Percentiles rank a stretch among this genome's conserved stretches.
phyloP scores from a whole-genome alignment of 2,797 vertebrate species.

The Molothrus aeneus region DNA sequence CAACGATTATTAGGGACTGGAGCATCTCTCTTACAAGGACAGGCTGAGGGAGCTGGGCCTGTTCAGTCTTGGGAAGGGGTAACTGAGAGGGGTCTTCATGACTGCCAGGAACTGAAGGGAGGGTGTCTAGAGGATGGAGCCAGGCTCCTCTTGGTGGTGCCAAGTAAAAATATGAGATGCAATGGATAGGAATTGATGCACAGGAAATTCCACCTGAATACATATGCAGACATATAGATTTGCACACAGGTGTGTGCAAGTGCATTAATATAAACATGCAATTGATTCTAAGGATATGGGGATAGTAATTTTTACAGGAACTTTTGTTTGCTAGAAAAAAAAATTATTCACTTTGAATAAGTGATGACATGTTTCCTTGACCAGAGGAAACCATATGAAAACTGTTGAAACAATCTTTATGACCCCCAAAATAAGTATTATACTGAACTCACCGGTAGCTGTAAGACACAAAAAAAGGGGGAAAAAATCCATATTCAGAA shows the following conservation, averaged over 20 bases:
- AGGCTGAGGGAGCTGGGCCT: not conserved
- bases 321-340: not conserved
- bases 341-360: not conserved
- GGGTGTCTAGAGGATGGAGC: not conserved
- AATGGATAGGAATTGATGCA: not conserved
- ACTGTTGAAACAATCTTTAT: not conserved
- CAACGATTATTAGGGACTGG: not conserved
- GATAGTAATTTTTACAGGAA: not conserved
- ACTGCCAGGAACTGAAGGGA: not conserved
- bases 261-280: not conserved
- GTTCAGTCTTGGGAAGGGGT: not conserved
- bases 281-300: not conserved
- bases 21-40: not conserved
- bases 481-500: accelerated
- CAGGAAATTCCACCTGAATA: not conserved
- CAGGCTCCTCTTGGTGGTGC: not conserved
- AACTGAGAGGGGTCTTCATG: not conserved
- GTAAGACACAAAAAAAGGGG: not conserved
- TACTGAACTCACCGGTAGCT: not conserved
- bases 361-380: not conserved
- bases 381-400: not conserved
- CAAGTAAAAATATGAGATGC: not conserved
- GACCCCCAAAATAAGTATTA: not conserved
- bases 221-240: not conserved
- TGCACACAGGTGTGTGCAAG: not conserved